Base-by-base conservation (phyloP, 2,888 invertebrate species). In the Emmelina monodactyla region DNA sequence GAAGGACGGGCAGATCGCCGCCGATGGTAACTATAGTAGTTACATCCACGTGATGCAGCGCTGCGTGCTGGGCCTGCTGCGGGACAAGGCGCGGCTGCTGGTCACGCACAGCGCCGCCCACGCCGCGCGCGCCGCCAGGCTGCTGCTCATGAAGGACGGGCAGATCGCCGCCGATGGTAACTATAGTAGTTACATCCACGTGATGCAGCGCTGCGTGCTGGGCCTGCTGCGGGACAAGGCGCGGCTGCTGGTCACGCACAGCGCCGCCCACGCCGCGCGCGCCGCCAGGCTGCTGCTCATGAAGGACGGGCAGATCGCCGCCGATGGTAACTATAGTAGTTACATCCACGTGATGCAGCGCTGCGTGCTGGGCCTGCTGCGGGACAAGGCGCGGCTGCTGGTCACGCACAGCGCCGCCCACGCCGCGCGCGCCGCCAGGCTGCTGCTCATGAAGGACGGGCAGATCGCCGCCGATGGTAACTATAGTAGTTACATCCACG, bases 41-140 rank as follows among this genome's bases (percentile, higher is more conserved):
- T n/a, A n/a, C n/a, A n/a, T n/a, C n/a, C 91, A 94, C 59, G 87
- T 99, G 33, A 89, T 94, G 68, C 85, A 88, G 46, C 83, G 91
- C 53, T 95, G 94, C 64, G 83, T 98, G 37, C 82, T 91, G 58
- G 91, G 91, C 3, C 53, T 92, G 44, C 72, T 97, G 39, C 82
- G 83, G 39, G 83, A 86, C 45, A 93, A 92, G 64, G 94, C 97
- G 1, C 83, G 93, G 43, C 84, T 98, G 46, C 73, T 99, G 16
- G 92, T 93, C 42, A 91, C 97, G 2, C 94, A 94, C 70, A 86
- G 91, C 56, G 82, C 85, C 16, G 83, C 87, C 22, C 90, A 85
- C 61, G 82, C 97, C 37, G 82, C 87, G 25, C 83, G 88, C 51
- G 87, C 92, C 14, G 85, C 91, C 69, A n/a, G n/a, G n/a, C n/a